These are phyloP conservation scores for Fringilla coelebs DNA, from an alignment of 2,797 vertebrate genomes.

Conservation along the genomic window DNA sequence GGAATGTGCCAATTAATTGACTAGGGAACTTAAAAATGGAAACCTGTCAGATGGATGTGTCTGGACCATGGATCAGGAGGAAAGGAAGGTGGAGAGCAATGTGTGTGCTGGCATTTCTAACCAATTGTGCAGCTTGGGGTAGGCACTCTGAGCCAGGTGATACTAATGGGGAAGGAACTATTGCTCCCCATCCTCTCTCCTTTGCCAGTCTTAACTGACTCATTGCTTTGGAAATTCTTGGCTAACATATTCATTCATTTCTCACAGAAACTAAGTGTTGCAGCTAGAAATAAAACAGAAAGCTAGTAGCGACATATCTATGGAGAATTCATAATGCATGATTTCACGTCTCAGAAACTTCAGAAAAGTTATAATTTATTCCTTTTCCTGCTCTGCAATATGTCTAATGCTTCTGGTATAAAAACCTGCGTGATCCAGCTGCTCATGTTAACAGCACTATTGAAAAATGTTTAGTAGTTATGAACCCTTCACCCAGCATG, in stretches of 20 bases:
- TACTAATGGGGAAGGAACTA: slow-evolving; percentile 1
- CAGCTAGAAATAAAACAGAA: slow-evolving; percentile 46
- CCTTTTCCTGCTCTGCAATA: background rate
- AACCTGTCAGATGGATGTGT: slow-evolving; percentile 1
- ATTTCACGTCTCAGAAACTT: background rate
- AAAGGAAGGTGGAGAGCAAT: background rate
- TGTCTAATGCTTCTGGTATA: background rate
- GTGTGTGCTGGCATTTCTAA: background rate
- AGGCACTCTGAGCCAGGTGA: background rate
- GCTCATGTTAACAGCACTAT: background rate
- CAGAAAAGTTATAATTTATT: slow-evolving; percentile 46
- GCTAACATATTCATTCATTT: slow-evolving; percentile 39
- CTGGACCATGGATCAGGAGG: background rate
- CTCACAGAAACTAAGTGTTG: slow-evolving; percentile 19
- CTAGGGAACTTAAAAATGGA: slow-evolving; percentile 11
- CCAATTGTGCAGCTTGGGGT: background rate
- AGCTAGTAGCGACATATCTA: background rate
- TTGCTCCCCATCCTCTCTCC: background rate
- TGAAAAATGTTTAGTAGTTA: background rate
- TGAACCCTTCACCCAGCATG: background rate
- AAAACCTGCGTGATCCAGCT: background rate
- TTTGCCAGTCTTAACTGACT: slow-evolving; percentile 17
- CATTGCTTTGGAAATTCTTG: slow-evolving; percentile 46
- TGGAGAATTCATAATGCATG: slow-evolving; percentile 4
- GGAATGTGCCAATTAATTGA: slow-evolving; percentile 35